A percentile compares a stretch with the other conserved stretches of the same genome.
phyloP scores from a whole-genome alignment of 2,113 vertebrate genomes.

The Gobio gobio region DNA sequence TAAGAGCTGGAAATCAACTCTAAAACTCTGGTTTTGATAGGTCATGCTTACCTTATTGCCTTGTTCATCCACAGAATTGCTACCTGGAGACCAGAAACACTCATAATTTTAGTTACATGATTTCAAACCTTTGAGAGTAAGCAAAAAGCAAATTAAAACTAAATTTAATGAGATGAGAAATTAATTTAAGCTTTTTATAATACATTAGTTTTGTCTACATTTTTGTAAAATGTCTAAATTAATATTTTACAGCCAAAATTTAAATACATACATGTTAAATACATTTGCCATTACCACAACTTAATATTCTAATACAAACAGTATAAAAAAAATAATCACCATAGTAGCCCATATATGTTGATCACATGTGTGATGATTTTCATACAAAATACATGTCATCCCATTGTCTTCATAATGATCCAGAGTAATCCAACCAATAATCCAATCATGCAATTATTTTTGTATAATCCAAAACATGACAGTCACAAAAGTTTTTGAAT shows the following conservation, averaged over 20 bases:
- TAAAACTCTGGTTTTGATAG: not conserved
- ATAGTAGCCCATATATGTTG: not conserved
- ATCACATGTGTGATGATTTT: not conserved
- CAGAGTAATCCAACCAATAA: not conserved
- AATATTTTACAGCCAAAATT: no score
- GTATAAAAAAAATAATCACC: not conserved
- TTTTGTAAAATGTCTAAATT: no score
- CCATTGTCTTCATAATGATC: not conserved
- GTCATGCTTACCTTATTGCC: conserved; percentile 78
- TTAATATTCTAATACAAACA: not conserved
- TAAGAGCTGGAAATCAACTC: not conserved
- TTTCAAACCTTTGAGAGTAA: not conserved
- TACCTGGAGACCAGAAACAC: conserved; percentile 71
- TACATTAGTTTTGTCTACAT: no score
- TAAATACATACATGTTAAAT: not conserved
- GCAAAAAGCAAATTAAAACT: no score
- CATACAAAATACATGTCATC: not conserved
- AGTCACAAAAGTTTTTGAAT: not conserved
- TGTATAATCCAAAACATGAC: not conserved
- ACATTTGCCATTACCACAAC: not conserved
- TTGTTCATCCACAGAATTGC: conserved; percentile 85
- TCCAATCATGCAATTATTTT: not conserved
- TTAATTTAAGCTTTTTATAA: no score
- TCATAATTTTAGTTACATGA: not conserved
- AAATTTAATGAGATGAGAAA: no score